Conservation (phyloP, 2,113 vertebrate species). For the Vidua chalybeata region DNA sequence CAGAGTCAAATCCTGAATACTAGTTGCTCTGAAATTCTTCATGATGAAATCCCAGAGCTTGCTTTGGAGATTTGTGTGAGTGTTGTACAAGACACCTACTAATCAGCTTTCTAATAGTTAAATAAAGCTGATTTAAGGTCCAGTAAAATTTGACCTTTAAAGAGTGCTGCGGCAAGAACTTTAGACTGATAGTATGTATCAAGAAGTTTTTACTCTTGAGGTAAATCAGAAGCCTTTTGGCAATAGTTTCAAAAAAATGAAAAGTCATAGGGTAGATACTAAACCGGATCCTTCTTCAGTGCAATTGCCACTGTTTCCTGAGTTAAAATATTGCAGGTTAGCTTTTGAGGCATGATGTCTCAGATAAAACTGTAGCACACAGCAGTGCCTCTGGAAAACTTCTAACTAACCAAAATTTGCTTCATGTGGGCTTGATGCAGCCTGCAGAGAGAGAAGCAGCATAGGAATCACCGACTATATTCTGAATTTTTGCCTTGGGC, state of each 20-base stretch:
- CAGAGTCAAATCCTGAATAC: neutral
- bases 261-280: neutral
- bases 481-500: neutral
- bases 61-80: neutral
- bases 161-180: neutral
- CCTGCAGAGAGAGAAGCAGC: neutral
- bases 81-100: neutral
- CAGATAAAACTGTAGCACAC: neutral
- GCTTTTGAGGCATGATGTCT: neutral
- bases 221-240: neutral
- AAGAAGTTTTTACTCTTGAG: neutral
- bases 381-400: neutral
- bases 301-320: neutral
- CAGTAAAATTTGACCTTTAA: neutral
- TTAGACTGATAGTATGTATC: neutral
- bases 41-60: neutral
- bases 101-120: neutral
- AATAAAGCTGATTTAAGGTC: neutral
- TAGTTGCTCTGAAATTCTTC: neutral
- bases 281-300: neutral
- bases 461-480: rapidly evolving
- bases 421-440: neutral
- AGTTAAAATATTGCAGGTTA: neutral
- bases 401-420: neutral
- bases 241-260: neutral